These are phyloP conservation scores for Raja brachyura DNA, from an alignment of 2,113 vertebrate species.

Conservation along the genomic window DNA sequence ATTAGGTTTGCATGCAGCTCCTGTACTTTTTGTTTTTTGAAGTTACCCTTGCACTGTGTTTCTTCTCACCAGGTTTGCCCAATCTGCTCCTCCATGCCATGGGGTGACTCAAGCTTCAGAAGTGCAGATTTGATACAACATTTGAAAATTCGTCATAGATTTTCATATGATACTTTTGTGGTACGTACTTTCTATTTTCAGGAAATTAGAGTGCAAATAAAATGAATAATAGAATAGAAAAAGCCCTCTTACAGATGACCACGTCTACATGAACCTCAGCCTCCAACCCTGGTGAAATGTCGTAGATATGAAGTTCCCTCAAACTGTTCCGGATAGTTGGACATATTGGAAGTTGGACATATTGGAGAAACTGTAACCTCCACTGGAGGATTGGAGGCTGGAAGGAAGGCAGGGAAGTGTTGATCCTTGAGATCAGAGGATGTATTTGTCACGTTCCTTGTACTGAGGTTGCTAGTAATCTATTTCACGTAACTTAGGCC, in stretches of 20 bases:
- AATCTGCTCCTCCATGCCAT: slow-evolving; percentile 96
- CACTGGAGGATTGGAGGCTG: background rate
- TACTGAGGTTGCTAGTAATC: background rate
- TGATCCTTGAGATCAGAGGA: background rate
- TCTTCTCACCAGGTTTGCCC: slow-evolving; percentile 77
- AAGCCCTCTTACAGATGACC: background rate
- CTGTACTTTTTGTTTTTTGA: background rate
- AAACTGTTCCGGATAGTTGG: too few species aligned
- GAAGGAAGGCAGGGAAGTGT: background rate
- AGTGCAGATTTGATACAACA: slow-evolving; percentile 95
- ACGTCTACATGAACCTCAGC: background rate
- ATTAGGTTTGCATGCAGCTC: background rate
- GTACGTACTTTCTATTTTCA: slow-evolving; percentile 57
- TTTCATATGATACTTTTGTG: slow-evolving; percentile 96
- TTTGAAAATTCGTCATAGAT: slow-evolving; percentile 83
- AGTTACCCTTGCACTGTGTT: slow-evolving; percentile 10
- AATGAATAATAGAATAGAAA: too few species aligned
- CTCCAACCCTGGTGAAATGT: background rate
- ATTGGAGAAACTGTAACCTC: background rate
- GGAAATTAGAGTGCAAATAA: background rate
- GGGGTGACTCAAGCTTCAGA: slow-evolving; percentile 91
- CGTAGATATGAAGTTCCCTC: background rate
- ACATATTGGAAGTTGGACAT: background rate
- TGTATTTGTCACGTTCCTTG: background rate
- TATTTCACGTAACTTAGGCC: background rate